Evolutionary conservation across 1,140 invertebrate genomes (phyloP).

Genomic region (Magallana gigas): DNA sequence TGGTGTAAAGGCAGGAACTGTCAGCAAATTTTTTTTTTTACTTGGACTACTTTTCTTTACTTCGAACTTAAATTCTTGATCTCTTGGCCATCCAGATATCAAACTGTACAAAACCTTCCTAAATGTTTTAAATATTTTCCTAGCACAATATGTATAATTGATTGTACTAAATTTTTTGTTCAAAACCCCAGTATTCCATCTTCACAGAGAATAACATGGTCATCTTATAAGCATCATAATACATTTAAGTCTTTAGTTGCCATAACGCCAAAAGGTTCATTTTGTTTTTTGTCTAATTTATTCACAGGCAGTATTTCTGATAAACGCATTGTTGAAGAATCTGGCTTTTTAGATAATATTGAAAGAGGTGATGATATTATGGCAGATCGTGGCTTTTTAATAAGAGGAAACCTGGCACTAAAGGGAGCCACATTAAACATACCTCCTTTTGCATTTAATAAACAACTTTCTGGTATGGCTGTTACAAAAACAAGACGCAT

Average conservation of each 20-base stretch:
- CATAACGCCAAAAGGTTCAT: neutral
- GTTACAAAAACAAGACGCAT: conserved; percentile 42
- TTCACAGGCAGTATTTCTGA: conserved; percentile 70
- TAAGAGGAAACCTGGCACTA: conserved; percentile 53
- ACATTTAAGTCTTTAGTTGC: conserved; percentile 11
- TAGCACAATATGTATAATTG: conserved; percentile 45
- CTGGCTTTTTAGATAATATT: conserved; percentile 66
- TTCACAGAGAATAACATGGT: conserved; percentile 54
- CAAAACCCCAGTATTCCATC: conserved; percentile 57
- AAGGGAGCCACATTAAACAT: conserved; percentile 59
- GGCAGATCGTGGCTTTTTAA: conserved; percentile 59
- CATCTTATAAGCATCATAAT: conserved; percentile 42
- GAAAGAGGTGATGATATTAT: conserved; percentile 44
- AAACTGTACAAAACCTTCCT: conserved; percentile 7
- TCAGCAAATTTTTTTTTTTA: too few relatives aligned
- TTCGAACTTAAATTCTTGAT: conserved; percentile 31
- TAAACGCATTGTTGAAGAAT: conserved; percentile 59
- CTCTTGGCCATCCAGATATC: conserved; percentile 29
- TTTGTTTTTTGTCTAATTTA: conserved; percentile 35
- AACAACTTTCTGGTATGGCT: conserved; percentile 6
- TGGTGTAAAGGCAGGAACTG: conserved; percentile 4
- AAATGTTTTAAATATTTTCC: conserved; percentile 42
- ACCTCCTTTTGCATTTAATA: conserved; percentile 56
- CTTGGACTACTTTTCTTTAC: too few relatives aligned
- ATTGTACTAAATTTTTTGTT: conserved; percentile 50